Percentiles rank a stretch among this genome's conserved stretches.
phyloP scores from a whole-genome alignment of 2,113 vertebrate genomes.

The Eulemur rufifrons region DNA sequence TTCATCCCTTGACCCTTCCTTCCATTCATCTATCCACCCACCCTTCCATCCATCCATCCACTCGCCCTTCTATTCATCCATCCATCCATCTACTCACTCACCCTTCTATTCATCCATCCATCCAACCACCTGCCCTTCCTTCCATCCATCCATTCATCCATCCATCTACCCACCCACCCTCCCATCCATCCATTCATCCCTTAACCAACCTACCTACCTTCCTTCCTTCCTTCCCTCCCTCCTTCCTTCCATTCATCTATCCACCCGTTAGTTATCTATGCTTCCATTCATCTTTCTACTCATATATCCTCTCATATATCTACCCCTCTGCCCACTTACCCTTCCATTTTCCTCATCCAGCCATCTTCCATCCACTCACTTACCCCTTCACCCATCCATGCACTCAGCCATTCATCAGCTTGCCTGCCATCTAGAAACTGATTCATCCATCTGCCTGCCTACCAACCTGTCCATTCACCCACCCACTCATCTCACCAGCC shows the following conservation, averaged over 20 bases:
- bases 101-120: rapidly evolving
- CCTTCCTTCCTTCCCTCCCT: neutral
- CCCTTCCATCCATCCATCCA: neutral
- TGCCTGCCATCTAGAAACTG: neutral
- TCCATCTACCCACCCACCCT: no score
- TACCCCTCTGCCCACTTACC: neutral
- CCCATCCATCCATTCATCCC: neutral
- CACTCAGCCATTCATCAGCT: neutral
- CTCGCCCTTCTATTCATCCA: no score
- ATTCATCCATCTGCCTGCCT: neutral
- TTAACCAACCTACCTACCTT: neutral
- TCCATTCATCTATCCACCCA: rapidly evolving
- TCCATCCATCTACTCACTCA: no score
- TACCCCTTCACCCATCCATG: neutral
- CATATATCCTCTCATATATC: neutral
- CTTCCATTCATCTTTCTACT: neutral
- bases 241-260: neutral
- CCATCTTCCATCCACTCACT: neutral
- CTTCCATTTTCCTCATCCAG: neutral
- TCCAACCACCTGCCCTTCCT: neutral
- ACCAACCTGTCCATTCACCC: neutral
- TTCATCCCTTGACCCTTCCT: no score
- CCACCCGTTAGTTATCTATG: neutral
- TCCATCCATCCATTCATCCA: no score
- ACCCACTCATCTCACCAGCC: neutral